phyloP scores from a whole-genome alignment of 2,888 invertebrate species.

The Strigamia maritima region DNA sequence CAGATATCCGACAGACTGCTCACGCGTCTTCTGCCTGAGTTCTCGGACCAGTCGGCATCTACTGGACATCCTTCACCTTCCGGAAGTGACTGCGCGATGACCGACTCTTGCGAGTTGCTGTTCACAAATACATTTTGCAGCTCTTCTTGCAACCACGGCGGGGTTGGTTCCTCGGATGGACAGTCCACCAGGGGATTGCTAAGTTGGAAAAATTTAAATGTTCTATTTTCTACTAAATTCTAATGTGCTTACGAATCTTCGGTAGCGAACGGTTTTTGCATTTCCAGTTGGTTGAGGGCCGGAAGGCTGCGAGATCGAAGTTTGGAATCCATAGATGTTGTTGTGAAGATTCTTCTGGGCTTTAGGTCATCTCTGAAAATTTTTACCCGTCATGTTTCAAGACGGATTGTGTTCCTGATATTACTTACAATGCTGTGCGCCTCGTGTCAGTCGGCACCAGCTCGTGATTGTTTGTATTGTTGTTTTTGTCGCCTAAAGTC shows the following conservation, averaged over 20 bases:
- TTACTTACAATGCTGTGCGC: background rate
- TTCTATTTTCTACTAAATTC: background rate
- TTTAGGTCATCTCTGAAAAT: conserved; percentile 12
- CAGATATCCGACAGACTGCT: conserved; percentile 27
- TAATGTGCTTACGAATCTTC: background rate
- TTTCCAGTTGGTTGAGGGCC: background rate
- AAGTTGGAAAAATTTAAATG: background rate
- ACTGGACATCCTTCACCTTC: background rate
- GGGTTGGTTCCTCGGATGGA: background rate
- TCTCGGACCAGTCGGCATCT: background rate
- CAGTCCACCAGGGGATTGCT: background rate
- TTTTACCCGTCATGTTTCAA: conserved; percentile 1
- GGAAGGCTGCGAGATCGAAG: conserved; percentile 12
- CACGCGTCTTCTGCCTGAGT: background rate
- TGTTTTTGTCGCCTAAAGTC: background rate
- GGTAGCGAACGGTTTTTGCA: background rate
- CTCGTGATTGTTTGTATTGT: background rate
- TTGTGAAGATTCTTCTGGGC: background rate
- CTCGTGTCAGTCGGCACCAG: background rate
- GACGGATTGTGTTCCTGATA: conserved; percentile 1
- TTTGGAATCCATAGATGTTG: background rate
- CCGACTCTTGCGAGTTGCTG: background rate
- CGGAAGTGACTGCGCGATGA: background rate
- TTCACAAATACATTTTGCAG: background rate
- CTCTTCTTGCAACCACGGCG: background rate